Conservation (phyloP, 2,888 invertebrate genomes). For the Temnothorax rugatulus region DNA sequence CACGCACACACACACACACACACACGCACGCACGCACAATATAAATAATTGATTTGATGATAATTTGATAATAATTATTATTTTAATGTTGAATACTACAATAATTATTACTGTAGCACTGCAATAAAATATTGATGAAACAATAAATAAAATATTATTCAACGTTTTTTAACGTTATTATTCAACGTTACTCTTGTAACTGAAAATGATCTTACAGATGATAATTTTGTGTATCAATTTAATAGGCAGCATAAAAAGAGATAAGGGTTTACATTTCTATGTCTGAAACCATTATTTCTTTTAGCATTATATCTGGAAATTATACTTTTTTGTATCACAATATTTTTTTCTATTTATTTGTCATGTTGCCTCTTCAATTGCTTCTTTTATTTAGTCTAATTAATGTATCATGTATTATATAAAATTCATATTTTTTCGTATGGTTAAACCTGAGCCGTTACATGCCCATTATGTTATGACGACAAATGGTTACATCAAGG, state of each 20-base stretch:
- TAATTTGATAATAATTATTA: not conserved
- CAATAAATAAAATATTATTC: not conserved
- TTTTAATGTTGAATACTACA: not conserved
- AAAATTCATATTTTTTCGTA: not conserved
- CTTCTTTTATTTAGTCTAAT: not conserved
- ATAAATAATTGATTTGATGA: not conserved
- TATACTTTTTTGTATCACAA: constrained; percentile 22
- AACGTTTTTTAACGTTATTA: not conserved
- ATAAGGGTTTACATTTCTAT: not conserved
- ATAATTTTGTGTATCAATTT: not conserved
- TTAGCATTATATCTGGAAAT: not conserved
- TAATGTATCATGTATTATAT: not conserved
- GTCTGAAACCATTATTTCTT: not conserved
- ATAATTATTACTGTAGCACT: not conserved
- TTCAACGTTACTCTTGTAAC: too few species aligned
- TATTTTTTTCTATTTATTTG: constrained; percentile 1
- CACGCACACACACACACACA: too few species aligned
- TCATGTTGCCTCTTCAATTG: not conserved
- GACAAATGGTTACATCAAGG: not conserved
- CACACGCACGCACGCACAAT: too few species aligned
- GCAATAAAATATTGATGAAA: not conserved
- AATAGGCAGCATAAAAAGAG: not conserved
- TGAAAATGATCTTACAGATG: not conserved
- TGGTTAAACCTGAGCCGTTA: not conserved
- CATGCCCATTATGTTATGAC: not conserved